Percentiles rank a stretch among this genome's conserved stretches.
Conservation (phyloP, 2,113 vertebrate genomes). For the Oncorhynchus kisutch region DNA sequence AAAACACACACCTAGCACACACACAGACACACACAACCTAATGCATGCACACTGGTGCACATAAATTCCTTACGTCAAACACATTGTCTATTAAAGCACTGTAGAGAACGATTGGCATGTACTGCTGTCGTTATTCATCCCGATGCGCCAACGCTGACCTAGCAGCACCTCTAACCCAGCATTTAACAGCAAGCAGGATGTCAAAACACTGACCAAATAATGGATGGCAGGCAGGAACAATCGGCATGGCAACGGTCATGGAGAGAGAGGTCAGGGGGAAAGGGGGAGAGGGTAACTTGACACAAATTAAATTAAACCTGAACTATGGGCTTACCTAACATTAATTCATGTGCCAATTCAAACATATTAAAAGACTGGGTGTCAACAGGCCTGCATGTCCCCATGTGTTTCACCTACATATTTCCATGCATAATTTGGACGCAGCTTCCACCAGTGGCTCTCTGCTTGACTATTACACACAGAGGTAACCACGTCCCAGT, state of each 20-base stretch:
- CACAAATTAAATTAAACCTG: constrained; percentile 52
- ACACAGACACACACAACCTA: constrained; percentile 12
- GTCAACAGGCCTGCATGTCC: constrained; percentile 27
- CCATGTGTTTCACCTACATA: constrained; percentile 16
- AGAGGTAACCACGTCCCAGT: constrained; percentile 2
- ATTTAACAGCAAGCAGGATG: constrained; percentile 32
- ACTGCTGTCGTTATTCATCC: constrained; percentile 22
- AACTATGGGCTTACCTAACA: constrained; percentile 30
- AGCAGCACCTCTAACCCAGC: constrained; percentile 29
- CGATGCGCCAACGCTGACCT: constrained; percentile 6
- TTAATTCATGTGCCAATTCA: constrained; percentile 48
- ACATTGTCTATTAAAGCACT: not conserved
- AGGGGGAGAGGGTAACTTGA: constrained; percentile 15
- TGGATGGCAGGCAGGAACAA: constrained; percentile 33
- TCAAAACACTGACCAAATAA: constrained; percentile 45
- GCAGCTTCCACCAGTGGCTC: not conserved
- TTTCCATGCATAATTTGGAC: constrained; percentile 16
- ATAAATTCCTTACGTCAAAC: not conserved
- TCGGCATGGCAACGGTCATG: constrained; percentile 31
- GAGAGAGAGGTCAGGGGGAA: constrained; percentile 20
- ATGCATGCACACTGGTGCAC: not conserved
- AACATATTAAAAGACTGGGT: constrained; percentile 51
- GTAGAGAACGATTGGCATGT: constrained; percentile 4
- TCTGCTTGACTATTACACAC: not conserved
- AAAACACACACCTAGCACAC: constrained; percentile 18